These are phyloP conservation scores for Trogon surrucura DNA, from an alignment of 2,113 vertebrate genomes.

Conservation along the genomic window DNA sequence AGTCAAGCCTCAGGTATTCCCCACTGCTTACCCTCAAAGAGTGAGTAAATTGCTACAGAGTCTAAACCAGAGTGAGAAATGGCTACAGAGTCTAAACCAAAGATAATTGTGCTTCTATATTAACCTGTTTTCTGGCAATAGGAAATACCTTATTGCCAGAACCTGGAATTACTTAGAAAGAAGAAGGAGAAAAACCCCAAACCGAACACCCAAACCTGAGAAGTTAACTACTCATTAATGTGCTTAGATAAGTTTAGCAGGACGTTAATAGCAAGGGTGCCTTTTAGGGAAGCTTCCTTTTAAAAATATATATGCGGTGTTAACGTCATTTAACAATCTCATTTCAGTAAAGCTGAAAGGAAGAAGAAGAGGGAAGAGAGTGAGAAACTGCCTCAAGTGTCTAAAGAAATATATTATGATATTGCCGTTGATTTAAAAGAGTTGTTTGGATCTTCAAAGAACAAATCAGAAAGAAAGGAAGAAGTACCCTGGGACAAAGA, in stretches of 20 bases:
- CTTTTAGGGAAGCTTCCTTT: not conserved
- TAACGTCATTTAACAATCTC: not conserved
- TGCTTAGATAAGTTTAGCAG: not conserved
- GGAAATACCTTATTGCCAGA: not conserved
- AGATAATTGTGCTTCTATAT: not conserved
- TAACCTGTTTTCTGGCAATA: not conserved
- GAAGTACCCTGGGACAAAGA: conserved; percentile 36
- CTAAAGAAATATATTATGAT: conserved; percentile 85
- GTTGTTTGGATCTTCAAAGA: conserved; percentile 76
- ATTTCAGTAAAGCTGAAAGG: conserved; percentile 79
- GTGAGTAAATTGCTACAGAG: not conserved
- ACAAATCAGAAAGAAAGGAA: conserved; percentile 14
- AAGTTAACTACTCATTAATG: not conserved
- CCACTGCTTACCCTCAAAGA: not conserved
- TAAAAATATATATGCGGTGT: not conserved
- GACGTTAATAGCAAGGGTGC: not conserved
- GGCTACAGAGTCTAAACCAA: too few species aligned
- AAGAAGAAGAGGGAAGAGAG: conserved; percentile 85
- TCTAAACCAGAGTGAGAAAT: too few species aligned
- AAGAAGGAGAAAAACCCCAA: not conserved
- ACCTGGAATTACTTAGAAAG: not conserved
- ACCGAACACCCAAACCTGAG: not conserved
- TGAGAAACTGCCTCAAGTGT: conserved; percentile 87
- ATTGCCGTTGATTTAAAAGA: conserved; percentile 85
- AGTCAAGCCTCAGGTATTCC: not conserved